Conservation (phyloP, 92 coral and sea anemone genomes). For the Pocillopora grandis region DNA sequence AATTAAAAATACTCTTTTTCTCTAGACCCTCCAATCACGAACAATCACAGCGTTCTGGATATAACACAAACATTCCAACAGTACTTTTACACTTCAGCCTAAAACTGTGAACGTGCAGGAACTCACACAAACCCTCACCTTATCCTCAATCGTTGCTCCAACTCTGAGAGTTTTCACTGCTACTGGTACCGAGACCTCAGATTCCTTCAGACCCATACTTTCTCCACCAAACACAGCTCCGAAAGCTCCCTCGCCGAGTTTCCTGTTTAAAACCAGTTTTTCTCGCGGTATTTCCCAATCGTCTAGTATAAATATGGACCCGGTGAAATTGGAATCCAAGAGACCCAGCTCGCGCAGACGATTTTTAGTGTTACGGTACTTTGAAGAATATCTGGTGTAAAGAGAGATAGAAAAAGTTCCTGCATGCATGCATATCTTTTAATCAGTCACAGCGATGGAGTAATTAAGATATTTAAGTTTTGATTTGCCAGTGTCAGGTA, state of each 20-base stretch:
- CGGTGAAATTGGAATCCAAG: conserved; percentile 55
- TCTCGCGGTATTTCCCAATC: conserved; percentile 80
- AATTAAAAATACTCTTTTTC: too few relatives aligned
- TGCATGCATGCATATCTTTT: not conserved
- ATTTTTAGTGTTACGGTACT: conserved; percentile 67
- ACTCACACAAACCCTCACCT: conserved; percentile 33
- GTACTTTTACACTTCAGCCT: too few relatives aligned
- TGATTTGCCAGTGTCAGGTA: too few relatives aligned
- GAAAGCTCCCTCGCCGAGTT: conserved; percentile 84
- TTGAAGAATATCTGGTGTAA: conserved; percentile 68
- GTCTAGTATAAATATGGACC: conserved; percentile 70
- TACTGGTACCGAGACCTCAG: conserved; percentile 55
- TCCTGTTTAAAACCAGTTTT: conserved; percentile 63
- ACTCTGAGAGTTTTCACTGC: conserved; percentile 75
- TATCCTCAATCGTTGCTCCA: conserved; percentile 72
- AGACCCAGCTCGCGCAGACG: conserved; percentile 82
- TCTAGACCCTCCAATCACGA: too few relatives aligned
- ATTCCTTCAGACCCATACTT: conserved; percentile 55
- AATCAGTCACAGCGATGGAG: too few relatives aligned
- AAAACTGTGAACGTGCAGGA: not conserved
- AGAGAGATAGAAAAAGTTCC: not conserved
- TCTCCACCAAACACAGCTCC: conserved; percentile 90
- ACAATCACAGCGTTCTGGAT: too few relatives aligned
- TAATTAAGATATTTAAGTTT: too few relatives aligned
- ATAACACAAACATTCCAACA: too few relatives aligned